Evolutionary conservation across 2,888 invertebrate genomes (phyloP).

Genomic region (Caradrina kadenii): DNA sequence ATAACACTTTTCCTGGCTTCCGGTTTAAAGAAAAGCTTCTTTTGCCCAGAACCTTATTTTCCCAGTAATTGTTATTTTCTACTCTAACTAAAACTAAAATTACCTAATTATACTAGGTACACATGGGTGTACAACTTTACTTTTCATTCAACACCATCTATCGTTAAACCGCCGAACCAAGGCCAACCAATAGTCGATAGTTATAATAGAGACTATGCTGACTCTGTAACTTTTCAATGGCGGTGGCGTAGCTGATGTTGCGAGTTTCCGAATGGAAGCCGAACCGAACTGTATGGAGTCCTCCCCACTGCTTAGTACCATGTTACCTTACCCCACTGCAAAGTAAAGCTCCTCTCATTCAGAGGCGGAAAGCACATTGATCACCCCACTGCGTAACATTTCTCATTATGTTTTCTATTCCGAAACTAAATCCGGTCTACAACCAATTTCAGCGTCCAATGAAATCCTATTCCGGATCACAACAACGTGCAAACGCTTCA

Average conservation of each 20-base stretch:
- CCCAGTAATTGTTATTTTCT: background rate
- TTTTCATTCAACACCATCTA: no score
- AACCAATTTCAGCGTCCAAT: constrained; percentile 40
- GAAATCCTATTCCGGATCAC: constrained; percentile 54
- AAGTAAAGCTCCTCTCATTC: constrained; percentile 8
- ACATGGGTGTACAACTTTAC: no score
- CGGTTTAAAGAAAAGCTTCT: background rate
- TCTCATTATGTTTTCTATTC: constrained; percentile 19
- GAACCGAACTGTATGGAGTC: no score
- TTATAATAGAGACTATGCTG: no score
- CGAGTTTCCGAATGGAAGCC: no score
- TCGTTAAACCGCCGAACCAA: no score
- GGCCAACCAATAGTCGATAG: no score
- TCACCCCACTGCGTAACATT: constrained; percentile 5
- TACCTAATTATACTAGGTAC: no score
- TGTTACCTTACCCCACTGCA: background rate
- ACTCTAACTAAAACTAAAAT: background rate
- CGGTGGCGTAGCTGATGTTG: no score
- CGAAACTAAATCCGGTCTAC: constrained; percentile 42
- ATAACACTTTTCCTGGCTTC: no score
- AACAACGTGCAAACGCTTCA: constrained; percentile 53
- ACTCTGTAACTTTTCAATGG: no score
- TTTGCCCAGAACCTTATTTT: background rate
- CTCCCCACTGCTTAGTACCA: background rate
- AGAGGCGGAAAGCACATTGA: background rate